A percentile compares a stretch with the other conserved stretches of the same genome.
phyloP scores from a whole-genome alignment of 2,888 invertebrate genomes.

The Tiliacea aurago region DNA sequence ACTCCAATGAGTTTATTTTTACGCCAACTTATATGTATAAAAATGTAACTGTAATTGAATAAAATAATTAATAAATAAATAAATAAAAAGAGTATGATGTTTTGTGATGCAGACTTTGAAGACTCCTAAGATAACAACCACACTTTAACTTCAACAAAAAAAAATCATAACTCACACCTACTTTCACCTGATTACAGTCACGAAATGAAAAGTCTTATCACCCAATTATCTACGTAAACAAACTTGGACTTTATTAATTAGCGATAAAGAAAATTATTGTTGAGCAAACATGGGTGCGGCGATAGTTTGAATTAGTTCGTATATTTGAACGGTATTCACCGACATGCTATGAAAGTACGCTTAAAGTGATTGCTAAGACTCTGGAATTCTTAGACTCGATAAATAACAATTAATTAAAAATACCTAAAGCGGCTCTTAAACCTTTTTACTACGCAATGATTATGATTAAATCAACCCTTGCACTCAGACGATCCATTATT shows the following conservation, averaged over 20 bases:
- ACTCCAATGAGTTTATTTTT: too few relatives aligned
- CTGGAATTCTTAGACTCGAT: background rate
- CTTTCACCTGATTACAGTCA: background rate
- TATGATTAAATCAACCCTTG: too few relatives aligned
- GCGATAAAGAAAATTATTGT: constrained; percentile 38
- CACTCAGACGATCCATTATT: background rate
- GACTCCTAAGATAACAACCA: background rate
- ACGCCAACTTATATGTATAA: too few relatives aligned
- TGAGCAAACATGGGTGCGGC: constrained; percentile 35
- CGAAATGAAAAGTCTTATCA: constrained; percentile 17
- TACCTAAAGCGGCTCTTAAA: background rate
- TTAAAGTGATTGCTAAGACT: constrained; percentile 38
- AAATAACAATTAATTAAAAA: background rate
- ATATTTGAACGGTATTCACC: constrained; percentile 73
- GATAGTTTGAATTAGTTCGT: constrained; percentile 68
- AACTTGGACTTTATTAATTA: constrained; percentile 38
- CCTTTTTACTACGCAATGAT: too few relatives aligned
- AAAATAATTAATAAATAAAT: too few relatives aligned
- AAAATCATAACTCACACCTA: too few relatives aligned
- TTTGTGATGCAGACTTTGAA: background rate
- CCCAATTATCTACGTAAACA: constrained; percentile 7
- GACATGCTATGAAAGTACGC: constrained; percentile 70
- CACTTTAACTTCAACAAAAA: too few relatives aligned
- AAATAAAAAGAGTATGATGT: too few relatives aligned
- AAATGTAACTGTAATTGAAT: too few relatives aligned